Evolutionary conservation across 2,113 vertebrate genomes (phyloP).

Genomic region (Pitta sordida): DNA sequence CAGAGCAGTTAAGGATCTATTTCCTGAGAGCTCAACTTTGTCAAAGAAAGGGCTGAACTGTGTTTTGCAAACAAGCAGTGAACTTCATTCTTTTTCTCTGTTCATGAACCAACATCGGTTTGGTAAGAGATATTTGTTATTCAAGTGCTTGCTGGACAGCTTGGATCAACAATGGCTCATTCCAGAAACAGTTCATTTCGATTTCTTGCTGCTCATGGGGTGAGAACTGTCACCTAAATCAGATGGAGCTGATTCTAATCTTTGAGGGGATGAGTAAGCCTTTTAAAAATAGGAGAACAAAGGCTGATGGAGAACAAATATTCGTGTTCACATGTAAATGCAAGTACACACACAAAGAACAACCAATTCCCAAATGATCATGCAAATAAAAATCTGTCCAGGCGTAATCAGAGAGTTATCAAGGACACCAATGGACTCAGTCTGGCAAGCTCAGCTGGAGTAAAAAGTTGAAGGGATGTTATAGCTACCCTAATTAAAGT

Average conservation of each 20-base stretch:
- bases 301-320: constrained; percentile 41
- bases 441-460: not conserved
- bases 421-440: not conserved
- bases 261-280: constrained; percentile 38
- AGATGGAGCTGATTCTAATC: constrained; percentile 52
- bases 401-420: not conserved
- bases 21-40: not conserved
- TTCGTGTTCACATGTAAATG: constrained; percentile 46
- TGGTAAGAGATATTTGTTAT: constrained; percentile 63
- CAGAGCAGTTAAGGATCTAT: constrained; percentile 4
- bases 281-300: constrained; percentile 61
- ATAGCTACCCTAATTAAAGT: not conserved
- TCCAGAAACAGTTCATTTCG: constrained; percentile 59
- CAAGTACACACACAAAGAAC: not conserved
- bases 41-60: constrained; percentile 28
- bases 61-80: constrained; percentile 53
- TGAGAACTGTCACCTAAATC: constrained; percentile 61
- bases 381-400: not conserved
- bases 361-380: not conserved
- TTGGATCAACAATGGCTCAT: constrained; percentile 56
- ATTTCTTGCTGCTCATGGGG: constrained; percentile 51
- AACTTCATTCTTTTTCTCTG: constrained; percentile 52
- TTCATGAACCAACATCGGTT: constrained; percentile 43
- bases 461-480: not conserved
- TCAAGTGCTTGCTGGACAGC: constrained; percentile 53